Evolutionary conservation across 2,888 invertebrate genomes (phyloP), one percentile per base, ranked within the genome.

Genomic region (Helicoverpa assulta): DNA sequence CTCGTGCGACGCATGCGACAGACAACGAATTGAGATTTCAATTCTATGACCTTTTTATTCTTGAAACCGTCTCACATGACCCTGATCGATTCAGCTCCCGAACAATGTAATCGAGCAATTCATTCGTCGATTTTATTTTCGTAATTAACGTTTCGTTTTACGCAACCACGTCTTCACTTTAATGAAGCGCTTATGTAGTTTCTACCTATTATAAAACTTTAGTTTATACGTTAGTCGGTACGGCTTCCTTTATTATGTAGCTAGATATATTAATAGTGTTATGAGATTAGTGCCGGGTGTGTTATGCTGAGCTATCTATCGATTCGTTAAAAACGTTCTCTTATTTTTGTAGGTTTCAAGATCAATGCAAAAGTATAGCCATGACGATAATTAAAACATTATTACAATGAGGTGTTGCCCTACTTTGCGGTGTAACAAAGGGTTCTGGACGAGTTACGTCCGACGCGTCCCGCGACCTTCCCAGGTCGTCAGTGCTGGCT

Each of bases 41-140:
- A 86, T 86, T 89, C 63, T 76, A 76, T 80, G 85, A 81, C 85
- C 83, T 85, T 87, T 88, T 88, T 84, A 88, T 84, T 88, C 86
- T 81, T 82, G 58, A 78, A 86, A 89, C 86, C 82, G 85, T 85
- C 88, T 89, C 88, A 86, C 87, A 88, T 88, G 88, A 86, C 86
- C 84, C 82, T 83, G 84, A 83, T 83, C 62, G 81, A 73, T 47
- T 63, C 66, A 52, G 53, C 68, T 74, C 59, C 68, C 57, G 65
- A 80, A 81, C 78, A 83, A 82, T 79, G 70, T 59, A 60, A 81
- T 64, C 73, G 50, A 47, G 59, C 70, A 66, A 76, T 70, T 50
- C 56, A 70, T 79, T 71, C 54, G 67, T 73, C 70, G 69, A 73
- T 71, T 71, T 71, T 73, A 64, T 80, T 82, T 76, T 62, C 33